Evolutionary conservation across 2,113 vertebrate genomes (phyloP).

Genomic region (Psophia crepitans): DNA sequence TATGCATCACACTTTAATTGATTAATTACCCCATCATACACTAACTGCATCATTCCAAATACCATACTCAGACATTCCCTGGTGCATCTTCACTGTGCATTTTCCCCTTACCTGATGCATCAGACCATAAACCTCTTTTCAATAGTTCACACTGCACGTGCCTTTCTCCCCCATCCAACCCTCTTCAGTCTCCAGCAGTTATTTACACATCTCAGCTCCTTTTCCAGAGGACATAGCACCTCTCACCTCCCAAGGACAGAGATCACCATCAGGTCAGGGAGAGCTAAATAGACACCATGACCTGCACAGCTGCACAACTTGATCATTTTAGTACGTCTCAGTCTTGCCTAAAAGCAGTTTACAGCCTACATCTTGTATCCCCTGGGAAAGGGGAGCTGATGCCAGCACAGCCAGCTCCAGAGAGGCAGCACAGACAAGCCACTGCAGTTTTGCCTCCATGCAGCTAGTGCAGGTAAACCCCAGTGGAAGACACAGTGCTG

Average conservation of each 20-base stretch:
- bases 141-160: neutral
- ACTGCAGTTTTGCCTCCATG: fast-evolving
- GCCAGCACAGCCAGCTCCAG: neutral
- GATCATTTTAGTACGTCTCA: neutral
- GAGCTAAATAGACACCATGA: neutral
- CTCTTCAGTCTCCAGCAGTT: neutral
- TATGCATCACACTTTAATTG: neutral
- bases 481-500: neutral
- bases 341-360: neutral
- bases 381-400: neutral
- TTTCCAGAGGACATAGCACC: neutral
- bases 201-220: neutral
- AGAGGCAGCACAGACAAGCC: neutral
- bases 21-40: neutral
- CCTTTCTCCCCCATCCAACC: neutral
- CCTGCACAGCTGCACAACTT: neutral
- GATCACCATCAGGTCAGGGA: neutral
- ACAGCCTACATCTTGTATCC: too few species aligned
- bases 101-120: neutral
- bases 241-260: neutral
- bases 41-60: neutral
- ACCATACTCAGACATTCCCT: neutral
- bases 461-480: neutral
- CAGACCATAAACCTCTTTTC: neutral
- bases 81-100: neutral